Conservation (phyloP, 2,888 invertebrate species). For the Neoascia interrupta region DNA sequence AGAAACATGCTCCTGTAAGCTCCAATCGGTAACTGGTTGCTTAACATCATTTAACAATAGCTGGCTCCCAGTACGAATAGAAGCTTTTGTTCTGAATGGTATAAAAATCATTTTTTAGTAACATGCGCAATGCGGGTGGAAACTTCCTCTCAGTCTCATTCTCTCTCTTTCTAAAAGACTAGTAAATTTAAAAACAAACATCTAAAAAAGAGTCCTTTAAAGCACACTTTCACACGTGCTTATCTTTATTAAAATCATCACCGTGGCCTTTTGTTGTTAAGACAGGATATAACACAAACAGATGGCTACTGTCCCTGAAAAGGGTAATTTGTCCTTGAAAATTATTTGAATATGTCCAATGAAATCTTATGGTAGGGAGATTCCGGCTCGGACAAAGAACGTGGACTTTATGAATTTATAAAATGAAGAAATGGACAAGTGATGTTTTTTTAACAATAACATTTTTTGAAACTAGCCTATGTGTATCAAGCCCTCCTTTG, state of each 20-base stretch:
- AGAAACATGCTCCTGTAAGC: neutral
- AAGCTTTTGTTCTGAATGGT: conserved; percentile 22
- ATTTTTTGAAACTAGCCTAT: too few species aligned
- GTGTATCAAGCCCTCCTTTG: too few species aligned
- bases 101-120: neutral
- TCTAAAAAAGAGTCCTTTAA: neutral
- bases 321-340: too few species aligned
- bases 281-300: too few species aligned
- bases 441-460: too few species aligned
- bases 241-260: conserved; percentile 9
- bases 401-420: too few species aligned
- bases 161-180: neutral
- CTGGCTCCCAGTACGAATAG: neutral
- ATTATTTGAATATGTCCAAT: too few species aligned
- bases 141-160: too few species aligned
- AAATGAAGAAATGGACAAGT: too few species aligned
- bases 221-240: conserved; percentile 36
- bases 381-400: too few species aligned
- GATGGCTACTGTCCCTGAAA: too few species aligned
- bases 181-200: conserved; percentile 6
- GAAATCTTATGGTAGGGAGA: too few species aligned
- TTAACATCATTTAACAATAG: neutral
- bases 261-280: neutral
- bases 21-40: conserved; percentile 1
- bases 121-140: conserved; percentile 37